Evolutionary conservation across 2,888 invertebrate genomes (phyloP), one percentile per base, ranked within the genome.

Genomic region (Parascotia fuliginaria): DNA sequence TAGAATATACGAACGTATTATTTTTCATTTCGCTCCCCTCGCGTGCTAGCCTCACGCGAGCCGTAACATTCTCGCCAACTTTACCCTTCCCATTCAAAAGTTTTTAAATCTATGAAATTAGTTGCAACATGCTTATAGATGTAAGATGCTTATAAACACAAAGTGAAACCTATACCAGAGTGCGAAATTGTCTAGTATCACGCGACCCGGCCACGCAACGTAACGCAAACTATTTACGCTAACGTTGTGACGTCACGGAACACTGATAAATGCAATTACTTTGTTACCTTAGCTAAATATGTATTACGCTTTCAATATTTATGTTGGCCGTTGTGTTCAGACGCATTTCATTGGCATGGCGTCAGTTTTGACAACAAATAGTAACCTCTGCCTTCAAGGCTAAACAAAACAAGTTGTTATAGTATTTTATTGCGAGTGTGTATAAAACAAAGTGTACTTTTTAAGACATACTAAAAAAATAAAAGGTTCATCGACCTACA

Each of bases 101-200:
- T 79, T 80, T 73, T 70, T 64, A 73, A 75, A 74, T 77, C 72
- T 73, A 76, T 77, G 75, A 67, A 62, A 64, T 51, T 72, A 71
- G 67, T 71, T 70, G 29, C 58, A 24, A 43, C 38, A 42, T 55
- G 42, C 40, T 50, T 51, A 57, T 55, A 45, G 42, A 36, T 43
- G 42, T 41, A 16, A 39, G 54, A 63, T 63, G 32, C 47, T 56
- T 66, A 55, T 51, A 31, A 59, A 63, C 50, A 45, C 50, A 59
- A 54, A 54, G 42, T 58, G 42, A 50, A 61, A 69, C 58, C 60
- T 61, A 60, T 47, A 54, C 40, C 36, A 40, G 36, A 42, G 55
- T 56, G 51, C 37, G 53, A 48, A 70, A 77, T 55, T 68, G 59
- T 56, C 53, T 46, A 32, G 32, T 57, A 55, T 44, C 73, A 70